Conservation (phyloP, 2,888 invertebrate species). For the Neocrepidodera transversa region DNA sequence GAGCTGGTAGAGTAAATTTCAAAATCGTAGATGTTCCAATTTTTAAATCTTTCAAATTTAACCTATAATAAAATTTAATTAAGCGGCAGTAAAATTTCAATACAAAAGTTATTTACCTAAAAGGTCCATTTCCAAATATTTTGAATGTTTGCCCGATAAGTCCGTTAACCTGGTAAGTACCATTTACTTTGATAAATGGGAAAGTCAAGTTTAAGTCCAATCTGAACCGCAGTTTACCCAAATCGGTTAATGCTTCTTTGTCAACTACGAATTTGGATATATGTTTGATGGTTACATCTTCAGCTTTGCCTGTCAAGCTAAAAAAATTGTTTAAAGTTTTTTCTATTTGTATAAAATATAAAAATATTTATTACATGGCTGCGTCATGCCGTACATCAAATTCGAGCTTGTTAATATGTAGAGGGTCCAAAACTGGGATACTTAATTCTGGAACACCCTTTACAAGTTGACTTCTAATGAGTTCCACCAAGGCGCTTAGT, state of each 20-base stretch:
- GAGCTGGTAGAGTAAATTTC: conserved; percentile 47
- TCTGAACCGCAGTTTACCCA: conserved; percentile 50
- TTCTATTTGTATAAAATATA: no score
- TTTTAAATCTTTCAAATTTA: conserved; percentile 54
- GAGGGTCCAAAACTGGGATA: conserved; percentile 58
- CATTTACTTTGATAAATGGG: conserved; percentile 55
- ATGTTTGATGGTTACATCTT: conserved; percentile 55
- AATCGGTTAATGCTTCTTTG: conserved; percentile 53
- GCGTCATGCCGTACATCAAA: conserved; percentile 57
- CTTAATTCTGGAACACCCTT: conserved; percentile 58
- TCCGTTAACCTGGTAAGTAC: conserved; percentile 56
- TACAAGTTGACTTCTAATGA: conserved; percentile 55
- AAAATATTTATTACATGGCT: conserved; percentile 48
- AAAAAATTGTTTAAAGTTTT: no score
- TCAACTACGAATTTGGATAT: conserved; percentile 57
- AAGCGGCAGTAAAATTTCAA: no score
- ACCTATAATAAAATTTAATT: conserved; percentile 44
- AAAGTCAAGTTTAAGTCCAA: conserved; percentile 57
- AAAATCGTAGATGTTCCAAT: conserved; percentile 52
- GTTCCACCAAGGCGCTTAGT: conserved; percentile 54
- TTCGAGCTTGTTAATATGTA: conserved; percentile 57
- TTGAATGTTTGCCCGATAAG: conserved; percentile 54
- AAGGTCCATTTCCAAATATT: conserved; percentile 57
- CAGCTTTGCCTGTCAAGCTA: conserved; percentile 55
- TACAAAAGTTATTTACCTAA: conserved; percentile 45